Evolutionary conservation across 2,113 vertebrate genomes (phyloP).

Genomic region (Onychostruthus taczanowskii): DNA sequence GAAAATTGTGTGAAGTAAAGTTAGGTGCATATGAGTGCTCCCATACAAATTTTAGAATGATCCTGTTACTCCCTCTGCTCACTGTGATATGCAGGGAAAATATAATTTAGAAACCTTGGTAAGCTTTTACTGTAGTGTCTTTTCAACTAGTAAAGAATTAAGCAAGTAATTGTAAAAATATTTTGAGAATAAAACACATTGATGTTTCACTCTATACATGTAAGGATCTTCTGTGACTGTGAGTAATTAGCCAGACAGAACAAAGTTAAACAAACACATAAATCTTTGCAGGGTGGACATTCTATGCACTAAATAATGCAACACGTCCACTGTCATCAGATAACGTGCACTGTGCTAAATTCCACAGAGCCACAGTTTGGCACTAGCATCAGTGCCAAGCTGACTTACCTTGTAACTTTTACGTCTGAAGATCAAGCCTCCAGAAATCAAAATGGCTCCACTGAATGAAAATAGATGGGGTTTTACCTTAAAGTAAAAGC

Average conservation of each 20-base stretch:
- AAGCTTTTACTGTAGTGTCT: neutral
- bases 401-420: neutral
- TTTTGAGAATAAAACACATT: neutral
- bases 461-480: neutral
- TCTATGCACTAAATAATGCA: conserved; percentile 18
- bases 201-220: neutral
- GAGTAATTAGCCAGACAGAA: conserved; percentile 13
- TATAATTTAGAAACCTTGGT: neutral
- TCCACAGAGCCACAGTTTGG: neutral
- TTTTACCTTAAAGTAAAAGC: conserved; percentile 54
- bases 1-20: conserved; percentile 8
- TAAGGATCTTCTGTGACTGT: neutral
- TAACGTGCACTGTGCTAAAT: neutral
- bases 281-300: conserved; percentile 10
- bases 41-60: neutral
- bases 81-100: neutral
- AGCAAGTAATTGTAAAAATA: neutral
- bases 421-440: neutral
- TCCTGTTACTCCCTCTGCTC: neutral
- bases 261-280: conserved; percentile 25
- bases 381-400: neutral
- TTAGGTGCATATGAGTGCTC: neutral
- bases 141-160: neutral
- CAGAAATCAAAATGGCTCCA: conserved; percentile 12
- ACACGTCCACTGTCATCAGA: neutral